These are phyloP conservation scores for Lasius platythorax DNA, from an alignment of 2,888 invertebrate genomes.

Conservation along the genomic window DNA sequence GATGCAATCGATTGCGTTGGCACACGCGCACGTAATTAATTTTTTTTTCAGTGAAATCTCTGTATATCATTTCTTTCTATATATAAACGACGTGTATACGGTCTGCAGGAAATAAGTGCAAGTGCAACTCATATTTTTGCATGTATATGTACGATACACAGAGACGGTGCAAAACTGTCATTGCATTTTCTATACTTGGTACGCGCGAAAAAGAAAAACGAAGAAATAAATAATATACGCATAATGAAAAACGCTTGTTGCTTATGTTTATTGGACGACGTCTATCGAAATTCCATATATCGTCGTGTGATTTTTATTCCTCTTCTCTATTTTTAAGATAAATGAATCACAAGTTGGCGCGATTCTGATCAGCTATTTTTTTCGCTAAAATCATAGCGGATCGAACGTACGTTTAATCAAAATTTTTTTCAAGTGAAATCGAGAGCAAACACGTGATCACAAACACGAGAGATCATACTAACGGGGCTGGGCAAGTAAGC, in stretches of 20 bases:
- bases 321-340: background rate
- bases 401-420: conserved; percentile 10
- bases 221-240: conserved; percentile 12
- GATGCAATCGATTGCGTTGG: background rate
- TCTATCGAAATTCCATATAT: background rate
- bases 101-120: background rate
- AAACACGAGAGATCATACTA: conserved; percentile 69
- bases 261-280: conserved; percentile 3
- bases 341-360: background rate
- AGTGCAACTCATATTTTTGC: background rate
- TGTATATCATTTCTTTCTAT: background rate
- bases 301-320: background rate
- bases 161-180: background rate
- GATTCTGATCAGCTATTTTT: background rate
- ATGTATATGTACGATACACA: background rate
- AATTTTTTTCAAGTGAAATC: conserved; percentile 23
- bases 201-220: background rate
- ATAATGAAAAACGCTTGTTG: background rate
- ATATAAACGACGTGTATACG: conserved; percentile 10
- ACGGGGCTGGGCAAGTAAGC: conserved; percentile 46
- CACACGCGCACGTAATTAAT: background rate
- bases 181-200: conserved; percentile 2
- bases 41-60: background rate
- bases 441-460: conserved; percentile 59
- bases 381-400: background rate